A percentile compares a stretch with the other conserved stretches of the same genome.
Conservation (phyloP, 2,888 invertebrate species). For the Gnatocerus cornutus region DNA sequence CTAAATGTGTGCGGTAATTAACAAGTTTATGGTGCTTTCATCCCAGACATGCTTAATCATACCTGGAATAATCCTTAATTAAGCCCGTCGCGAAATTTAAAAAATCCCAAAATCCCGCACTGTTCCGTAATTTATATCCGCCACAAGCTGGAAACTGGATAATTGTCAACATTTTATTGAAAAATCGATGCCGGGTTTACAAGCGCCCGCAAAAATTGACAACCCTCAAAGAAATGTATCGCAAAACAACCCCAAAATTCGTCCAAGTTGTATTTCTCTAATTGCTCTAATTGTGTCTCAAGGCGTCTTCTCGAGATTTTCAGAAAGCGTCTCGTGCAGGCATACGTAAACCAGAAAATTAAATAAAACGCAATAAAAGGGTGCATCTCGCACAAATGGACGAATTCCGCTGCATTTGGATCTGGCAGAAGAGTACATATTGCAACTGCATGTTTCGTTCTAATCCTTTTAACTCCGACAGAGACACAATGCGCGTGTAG, state of each 20-base stretch:
- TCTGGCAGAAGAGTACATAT: slow-evolving; percentile 17
- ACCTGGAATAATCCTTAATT: slow-evolving; percentile 39
- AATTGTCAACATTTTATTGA: slow-evolving; percentile 22
- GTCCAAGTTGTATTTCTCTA: slow-evolving; percentile 50
- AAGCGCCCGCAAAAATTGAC: slow-evolving; percentile 8
- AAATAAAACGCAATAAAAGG: slow-evolving; percentile 26
- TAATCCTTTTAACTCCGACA: slow-evolving; percentile 43
- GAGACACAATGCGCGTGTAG: slow-evolving; percentile 36
- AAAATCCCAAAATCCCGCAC: slow-evolving; percentile 31
- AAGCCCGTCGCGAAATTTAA: slow-evolving; percentile 24
- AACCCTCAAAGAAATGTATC: slow-evolving; percentile 6
- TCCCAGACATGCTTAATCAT: slow-evolving; percentile 38
- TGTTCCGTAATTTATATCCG: slow-evolving; percentile 14
- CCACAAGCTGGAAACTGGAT: slow-evolving; percentile 10
- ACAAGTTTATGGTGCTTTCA: slow-evolving; percentile 44
- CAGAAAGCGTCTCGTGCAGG: slow-evolving; percentile 19
- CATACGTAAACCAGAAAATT: slow-evolving; percentile 27
- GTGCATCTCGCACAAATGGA: slow-evolving; percentile 16
- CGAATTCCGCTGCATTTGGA: slow-evolving; percentile 13
- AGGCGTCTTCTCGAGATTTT: slow-evolving; percentile 41
- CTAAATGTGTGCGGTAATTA: slow-evolving; percentile 44
- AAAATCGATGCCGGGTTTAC: slow-evolving; percentile 16
- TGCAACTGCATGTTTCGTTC: slow-evolving; percentile 36
- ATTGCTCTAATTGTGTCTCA: slow-evolving; percentile 53
- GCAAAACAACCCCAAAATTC: slow-evolving; percentile 33